Percentiles rank a stretch among this genome's conserved stretches.
Conservation (phyloP, 2,113 vertebrate species). For the Amphiprion percula region DNA sequence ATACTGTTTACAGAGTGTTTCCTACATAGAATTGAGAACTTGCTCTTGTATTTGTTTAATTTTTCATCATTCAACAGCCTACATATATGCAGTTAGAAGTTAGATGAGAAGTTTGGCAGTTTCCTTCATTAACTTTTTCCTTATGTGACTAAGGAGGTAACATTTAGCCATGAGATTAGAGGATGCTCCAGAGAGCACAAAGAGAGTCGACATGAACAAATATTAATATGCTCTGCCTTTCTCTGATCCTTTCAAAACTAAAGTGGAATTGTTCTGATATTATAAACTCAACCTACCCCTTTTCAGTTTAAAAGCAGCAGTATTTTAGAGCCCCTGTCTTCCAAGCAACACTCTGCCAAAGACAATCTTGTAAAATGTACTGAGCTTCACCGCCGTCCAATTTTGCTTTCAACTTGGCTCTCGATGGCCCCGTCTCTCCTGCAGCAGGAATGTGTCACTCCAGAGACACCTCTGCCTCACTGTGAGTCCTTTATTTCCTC, state of each 20-base stretch:
- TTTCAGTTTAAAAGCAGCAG: background rate
- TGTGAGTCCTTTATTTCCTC: constrained; percentile 55
- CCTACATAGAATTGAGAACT: too few relatives aligned
- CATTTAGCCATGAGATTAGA: background rate
- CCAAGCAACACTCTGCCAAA: background rate
- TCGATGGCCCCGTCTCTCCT: constrained; percentile 8
- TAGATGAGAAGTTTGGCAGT: too few relatives aligned
- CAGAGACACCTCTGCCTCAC: constrained; percentile 42
- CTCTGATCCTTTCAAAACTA: too few relatives aligned
- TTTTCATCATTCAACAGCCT: too few relatives aligned
- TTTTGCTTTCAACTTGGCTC: constrained; percentile 9
- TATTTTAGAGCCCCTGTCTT: background rate
- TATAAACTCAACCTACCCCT: background rate
- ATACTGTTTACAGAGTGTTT: too few relatives aligned
- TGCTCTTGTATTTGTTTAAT: too few relatives aligned
- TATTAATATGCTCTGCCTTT: too few relatives aligned
- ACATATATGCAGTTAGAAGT: background rate
- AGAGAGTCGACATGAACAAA: background rate
- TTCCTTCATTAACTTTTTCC: background rate
- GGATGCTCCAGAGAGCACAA: background rate
- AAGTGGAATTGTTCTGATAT: background rate
- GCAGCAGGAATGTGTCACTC: constrained; percentile 60
- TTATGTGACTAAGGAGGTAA: too few relatives aligned
- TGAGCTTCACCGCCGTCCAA: background rate
- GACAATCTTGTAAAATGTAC: constrained; percentile 21